phyloP scores from a whole-genome alignment of 2,797 vertebrate species.

The Enteromius trimaculatus region DNA sequence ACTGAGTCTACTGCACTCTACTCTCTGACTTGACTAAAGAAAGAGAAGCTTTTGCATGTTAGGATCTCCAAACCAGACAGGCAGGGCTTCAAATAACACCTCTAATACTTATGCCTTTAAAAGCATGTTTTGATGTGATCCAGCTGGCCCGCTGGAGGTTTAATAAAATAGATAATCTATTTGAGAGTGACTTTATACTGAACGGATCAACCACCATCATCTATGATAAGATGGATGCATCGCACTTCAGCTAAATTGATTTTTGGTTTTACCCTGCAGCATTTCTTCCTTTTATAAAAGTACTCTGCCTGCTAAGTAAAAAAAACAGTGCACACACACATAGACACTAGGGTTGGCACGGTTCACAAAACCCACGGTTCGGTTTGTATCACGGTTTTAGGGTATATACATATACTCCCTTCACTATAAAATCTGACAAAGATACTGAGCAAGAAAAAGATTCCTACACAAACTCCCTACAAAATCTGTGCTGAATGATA shows the following conservation, averaged over 20 bases:
- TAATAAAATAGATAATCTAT: constrained; percentile 32
- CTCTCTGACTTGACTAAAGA: constrained; percentile 22
- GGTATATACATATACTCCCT: no score
- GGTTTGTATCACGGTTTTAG: no score
- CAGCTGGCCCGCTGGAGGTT: neutral
- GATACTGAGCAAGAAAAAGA: neutral
- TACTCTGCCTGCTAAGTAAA: neutral
- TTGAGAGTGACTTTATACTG: constrained; percentile 8
- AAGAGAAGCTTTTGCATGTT: constrained; percentile 13
- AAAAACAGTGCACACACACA: neutral
- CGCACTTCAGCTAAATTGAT: constrained; percentile 1
- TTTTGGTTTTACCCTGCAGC: constrained; percentile 13
- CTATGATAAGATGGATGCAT: neutral
- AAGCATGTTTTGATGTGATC: constrained; percentile 14
- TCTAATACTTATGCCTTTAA: constrained; percentile 22
- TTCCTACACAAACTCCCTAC: neutral
- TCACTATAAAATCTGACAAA: no score
- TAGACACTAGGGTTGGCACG: no score
- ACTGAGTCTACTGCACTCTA: constrained; percentile 14
- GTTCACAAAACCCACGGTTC: no score
- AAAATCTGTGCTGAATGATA: neutral
- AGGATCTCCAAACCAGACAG: constrained; percentile 28
- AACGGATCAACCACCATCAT: neutral
- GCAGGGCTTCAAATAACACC: constrained; percentile 23
- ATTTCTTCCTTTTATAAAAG: constrained; percentile 23